These are phyloP conservation scores for Pseudomyrmex dendroicus DNA, from an alignment of 1,140 invertebrate species.

Conservation along the genomic window DNA sequence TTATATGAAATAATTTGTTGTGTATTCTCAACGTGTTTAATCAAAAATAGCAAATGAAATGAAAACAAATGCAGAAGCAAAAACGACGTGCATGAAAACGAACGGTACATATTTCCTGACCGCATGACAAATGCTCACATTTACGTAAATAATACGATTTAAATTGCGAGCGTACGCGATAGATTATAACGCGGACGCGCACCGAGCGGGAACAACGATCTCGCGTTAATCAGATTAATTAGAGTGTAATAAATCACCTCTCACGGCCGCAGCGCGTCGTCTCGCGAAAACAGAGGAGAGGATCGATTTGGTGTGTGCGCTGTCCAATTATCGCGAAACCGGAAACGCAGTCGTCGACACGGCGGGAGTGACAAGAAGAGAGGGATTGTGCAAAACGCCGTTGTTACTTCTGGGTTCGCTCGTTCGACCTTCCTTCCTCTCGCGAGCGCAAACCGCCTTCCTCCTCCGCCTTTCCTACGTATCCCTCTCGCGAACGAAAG, in stretches of 20 bases:
- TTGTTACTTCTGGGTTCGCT: conserved; percentile 69
- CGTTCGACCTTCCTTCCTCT: conserved; percentile 76
- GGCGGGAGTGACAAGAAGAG: conserved; percentile 56
- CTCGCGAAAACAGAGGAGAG: conserved; percentile 11
- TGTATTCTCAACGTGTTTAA: neutral
- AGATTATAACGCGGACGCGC: neutral
- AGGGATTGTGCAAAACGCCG: conserved; percentile 52
- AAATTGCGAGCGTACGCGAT: conserved; percentile 32
- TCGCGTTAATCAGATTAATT: conserved; percentile 63
- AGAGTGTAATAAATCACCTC: conserved; percentile 56
- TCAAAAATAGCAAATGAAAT: neutral
- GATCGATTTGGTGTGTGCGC: conserved; percentile 51
- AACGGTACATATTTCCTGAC: conserved; percentile 8
- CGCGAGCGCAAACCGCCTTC: conserved; percentile 61
- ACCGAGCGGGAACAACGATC: conserved; percentile 18
- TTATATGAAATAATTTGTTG: neutral
- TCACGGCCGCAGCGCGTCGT: neutral
- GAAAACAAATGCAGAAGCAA: no score
- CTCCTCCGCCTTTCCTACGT: conserved; percentile 40
- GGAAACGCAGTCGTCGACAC: conserved; percentile 48
- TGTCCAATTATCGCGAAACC: conserved; percentile 72
- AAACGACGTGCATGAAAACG: neutral
- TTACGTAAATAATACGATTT: conserved; percentile 38
- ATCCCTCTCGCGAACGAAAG: conserved; percentile 6
- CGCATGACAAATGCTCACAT: conserved; percentile 30